These are phyloP conservation scores for Cryptus armator DNA, from an alignment of 2,888 invertebrate genomes.

Conservation along the genomic window DNA sequence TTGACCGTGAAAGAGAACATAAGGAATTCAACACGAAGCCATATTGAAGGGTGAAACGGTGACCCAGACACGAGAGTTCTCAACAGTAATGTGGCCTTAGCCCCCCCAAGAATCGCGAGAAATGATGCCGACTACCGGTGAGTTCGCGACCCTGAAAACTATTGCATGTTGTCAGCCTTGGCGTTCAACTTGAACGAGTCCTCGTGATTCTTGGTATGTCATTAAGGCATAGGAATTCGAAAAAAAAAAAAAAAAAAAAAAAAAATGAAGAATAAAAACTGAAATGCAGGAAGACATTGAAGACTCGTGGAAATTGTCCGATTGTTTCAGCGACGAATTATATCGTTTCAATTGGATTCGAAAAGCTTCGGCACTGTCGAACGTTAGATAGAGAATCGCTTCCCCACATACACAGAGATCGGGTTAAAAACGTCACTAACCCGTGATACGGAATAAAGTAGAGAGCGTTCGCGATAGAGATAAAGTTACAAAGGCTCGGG, in stretches of 20 bases:
- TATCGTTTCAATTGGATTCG: neutral
- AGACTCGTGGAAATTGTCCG: neutral
- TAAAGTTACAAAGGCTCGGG: constrained; percentile 2
- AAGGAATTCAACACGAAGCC: constrained; percentile 55
- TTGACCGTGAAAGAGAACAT: constrained; percentile 45
- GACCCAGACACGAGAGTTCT: constrained; percentile 45
- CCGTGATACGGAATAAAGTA: neutral
- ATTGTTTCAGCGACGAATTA: neutral
- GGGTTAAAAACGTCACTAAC: neutral
- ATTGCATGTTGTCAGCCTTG: constrained; percentile 28
- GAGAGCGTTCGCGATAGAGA: neutral
- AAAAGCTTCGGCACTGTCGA: neutral
- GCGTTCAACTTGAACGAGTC: constrained; percentile 42
- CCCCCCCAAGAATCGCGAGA: constrained; percentile 25
- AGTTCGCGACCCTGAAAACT: constrained; percentile 54
- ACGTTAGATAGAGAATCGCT: neutral
- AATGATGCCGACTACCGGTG: constrained; percentile 9
- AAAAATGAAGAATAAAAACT: neutral
- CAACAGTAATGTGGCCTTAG: constrained; percentile 7
- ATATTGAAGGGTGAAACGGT: constrained; percentile 33
- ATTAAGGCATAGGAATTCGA: constrained; percentile 24
- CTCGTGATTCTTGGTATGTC: neutral
- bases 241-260: neutral
- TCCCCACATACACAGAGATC: neutral
- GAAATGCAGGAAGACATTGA: neutral